A percentile compares a stretch with the other conserved stretches of the same genome.
Evolutionary conservation across 2,888 invertebrate species (phyloP).

Genomic region (Ctenicera cuprea): DNA sequence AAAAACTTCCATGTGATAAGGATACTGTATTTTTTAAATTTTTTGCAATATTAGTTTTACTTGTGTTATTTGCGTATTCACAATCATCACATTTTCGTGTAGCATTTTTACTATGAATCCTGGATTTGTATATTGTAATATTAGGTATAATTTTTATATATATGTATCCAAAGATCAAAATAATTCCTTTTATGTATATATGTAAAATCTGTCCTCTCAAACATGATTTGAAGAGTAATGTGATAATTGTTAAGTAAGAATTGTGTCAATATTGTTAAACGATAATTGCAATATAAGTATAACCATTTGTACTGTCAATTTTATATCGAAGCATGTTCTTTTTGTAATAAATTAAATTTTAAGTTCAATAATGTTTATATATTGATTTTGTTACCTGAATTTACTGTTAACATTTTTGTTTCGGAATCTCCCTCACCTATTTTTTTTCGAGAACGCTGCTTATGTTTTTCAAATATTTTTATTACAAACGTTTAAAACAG

Average conservation of each 20-base stretch:
- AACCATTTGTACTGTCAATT: conserved; percentile 21
- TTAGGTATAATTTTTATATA: not conserved
- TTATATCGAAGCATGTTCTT: not conserved
- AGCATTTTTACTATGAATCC: not conserved
- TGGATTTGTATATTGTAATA: not conserved
- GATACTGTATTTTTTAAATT: conserved; percentile 2
- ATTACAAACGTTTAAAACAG: no score
- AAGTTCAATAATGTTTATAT: no score
- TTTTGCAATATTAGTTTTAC: not conserved
- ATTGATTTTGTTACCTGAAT: no score
- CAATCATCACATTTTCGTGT: not conserved
- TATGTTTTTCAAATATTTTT: no score
- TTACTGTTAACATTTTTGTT: no score
- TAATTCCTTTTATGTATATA: conserved; percentile 10
- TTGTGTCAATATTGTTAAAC: not conserved
- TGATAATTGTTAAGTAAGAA: conserved; percentile 15
- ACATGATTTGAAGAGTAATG: conserved; percentile 12
- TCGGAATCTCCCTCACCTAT: no score
- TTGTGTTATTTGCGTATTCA: not conserved
- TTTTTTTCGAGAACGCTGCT: no score
- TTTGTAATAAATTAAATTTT: no score
- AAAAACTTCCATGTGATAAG: conserved; percentile 41
- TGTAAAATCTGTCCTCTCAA: not conserved
- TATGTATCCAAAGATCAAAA: conserved; percentile 19
- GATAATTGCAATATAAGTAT: conserved; percentile 20